These are phyloP conservation scores for Thermophis baileyi DNA, from an alignment of 2,113 vertebrate genomes.

Conservation along the genomic window DNA sequence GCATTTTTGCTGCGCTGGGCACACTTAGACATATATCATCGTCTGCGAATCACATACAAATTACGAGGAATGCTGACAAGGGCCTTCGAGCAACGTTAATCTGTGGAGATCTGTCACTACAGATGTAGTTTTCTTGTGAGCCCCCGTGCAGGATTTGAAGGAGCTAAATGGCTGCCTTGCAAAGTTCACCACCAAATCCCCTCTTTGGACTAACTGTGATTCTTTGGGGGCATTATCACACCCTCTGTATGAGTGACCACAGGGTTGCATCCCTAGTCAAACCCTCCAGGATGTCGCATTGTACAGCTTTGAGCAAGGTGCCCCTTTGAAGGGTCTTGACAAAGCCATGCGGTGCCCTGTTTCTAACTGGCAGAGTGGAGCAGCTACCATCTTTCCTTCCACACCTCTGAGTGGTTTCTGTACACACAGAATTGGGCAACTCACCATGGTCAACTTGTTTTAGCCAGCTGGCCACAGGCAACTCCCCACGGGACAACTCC, in stretches of 20 bases:
- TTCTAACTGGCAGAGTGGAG: neutral
- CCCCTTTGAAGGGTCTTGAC: neutral
- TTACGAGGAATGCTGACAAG: conserved; percentile 18
- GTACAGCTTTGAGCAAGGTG: neutral
- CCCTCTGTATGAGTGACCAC: neutral
- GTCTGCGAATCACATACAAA: conserved; percentile 37
- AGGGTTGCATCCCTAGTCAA: neutral
- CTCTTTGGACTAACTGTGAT: neutral
- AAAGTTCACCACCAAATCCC: neutral
- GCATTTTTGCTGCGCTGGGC: conserved; percentile 22
- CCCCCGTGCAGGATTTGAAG: neutral
- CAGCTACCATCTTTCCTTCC: neutral
- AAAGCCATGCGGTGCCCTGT: neutral
- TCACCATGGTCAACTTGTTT: no score
- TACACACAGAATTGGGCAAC: neutral
- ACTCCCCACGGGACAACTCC: no score
- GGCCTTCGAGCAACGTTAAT: conserved; percentile 20
- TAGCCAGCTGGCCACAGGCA: no score
- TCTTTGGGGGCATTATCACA: neutral
- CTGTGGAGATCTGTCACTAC: neutral
- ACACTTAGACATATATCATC: conserved; percentile 13
- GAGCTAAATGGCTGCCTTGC: accelerated
- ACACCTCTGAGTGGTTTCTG: neutral
- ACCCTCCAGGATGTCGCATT: neutral
- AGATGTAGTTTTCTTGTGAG: neutral